Evolutionary conservation across 2,113 vertebrate genomes (phyloP), one percentile per base, ranked within the genome.

Genomic region (Ophthalmolycus amberensis): DNA sequence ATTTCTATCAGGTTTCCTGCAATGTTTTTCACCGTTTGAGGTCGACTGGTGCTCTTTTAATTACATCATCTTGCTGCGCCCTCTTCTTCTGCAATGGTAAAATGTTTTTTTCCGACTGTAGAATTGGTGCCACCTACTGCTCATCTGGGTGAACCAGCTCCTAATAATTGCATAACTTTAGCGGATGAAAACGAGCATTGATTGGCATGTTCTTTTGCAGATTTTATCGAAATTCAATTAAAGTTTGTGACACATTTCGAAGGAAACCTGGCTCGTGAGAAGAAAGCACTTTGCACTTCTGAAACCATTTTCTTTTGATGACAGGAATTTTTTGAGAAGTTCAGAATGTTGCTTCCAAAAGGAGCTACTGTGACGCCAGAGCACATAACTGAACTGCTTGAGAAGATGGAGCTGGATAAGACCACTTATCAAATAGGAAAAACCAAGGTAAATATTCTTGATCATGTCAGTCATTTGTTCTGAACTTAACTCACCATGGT

Each of bases 341-440:
- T 98, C 92, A 94, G 95, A 83, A 96, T 98, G 27, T 90, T 99
- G 71, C 90, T 99, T 79, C 97, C 98, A 48, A 96, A 95, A 91
- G 93, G 94, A 22, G 87, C 94, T 3, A 83, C 86, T 29, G 94
- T 93, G 38, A 92, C 94, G 3, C 94, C 96, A 42, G 94, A 96
- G 77, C 93, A 95, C n/a, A 97, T 99, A 69, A 84, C 91, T 1
- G 70, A 92, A n/a, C 94, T 99, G 58, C 88, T 99, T 82, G 92
- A 95, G 72, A 96, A 88, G 88, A 94, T 97, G 91, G 75, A 86
- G 8, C 48, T 97, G 50, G 92, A 96, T 77, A 91, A 91, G 37
- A 94, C 84, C 73, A 93, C 93, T 88, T 99, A 97, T 89, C 97
- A 99, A 93, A 97, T 99, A 18, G 98, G 98, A 42, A 96, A 93